These are phyloP conservation scores for Peucedramus taeniatus DNA, from an alignment of 2,113 vertebrate genomes.

Conservation along the genomic window DNA sequence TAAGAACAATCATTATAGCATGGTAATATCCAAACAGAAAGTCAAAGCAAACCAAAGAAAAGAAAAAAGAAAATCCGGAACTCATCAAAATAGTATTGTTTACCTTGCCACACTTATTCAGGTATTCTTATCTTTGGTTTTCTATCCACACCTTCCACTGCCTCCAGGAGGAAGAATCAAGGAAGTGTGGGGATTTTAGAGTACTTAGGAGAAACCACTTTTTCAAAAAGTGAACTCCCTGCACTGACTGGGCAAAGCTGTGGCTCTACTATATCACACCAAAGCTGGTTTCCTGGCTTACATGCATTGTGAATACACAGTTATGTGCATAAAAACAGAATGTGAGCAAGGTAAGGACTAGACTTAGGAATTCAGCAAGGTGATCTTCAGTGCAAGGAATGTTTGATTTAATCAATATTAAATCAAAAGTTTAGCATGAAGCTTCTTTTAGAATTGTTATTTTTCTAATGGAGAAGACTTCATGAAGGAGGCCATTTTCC, in stretches of 20 bases:
- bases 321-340: not conserved
- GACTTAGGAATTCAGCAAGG: not conserved
- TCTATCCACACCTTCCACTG: not conserved
- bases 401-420: not conserved
- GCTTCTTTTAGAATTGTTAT: not conserved
- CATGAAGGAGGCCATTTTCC: not conserved
- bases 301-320: accelerated
- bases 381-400: not conserved
- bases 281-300: not conserved
- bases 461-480: not conserved
- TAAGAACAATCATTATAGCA: not conserved
- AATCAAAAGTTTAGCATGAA: not conserved
- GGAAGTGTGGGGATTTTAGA: not conserved
- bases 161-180: not conserved
- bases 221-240: not conserved
- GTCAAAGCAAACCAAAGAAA: not conserved
- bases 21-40: not conserved
- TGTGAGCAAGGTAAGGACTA: not conserved
- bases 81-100: not conserved
- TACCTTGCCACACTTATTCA: not conserved
- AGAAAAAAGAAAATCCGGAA: not conserved
- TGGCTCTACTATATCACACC: not conserved
- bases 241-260: not conserved
- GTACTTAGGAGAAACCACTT: not conserved
- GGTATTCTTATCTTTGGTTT: not conserved